Conservation (phyloP, 92 coral and sea anemone species). For the Umimayanthus kanabou region DNA sequence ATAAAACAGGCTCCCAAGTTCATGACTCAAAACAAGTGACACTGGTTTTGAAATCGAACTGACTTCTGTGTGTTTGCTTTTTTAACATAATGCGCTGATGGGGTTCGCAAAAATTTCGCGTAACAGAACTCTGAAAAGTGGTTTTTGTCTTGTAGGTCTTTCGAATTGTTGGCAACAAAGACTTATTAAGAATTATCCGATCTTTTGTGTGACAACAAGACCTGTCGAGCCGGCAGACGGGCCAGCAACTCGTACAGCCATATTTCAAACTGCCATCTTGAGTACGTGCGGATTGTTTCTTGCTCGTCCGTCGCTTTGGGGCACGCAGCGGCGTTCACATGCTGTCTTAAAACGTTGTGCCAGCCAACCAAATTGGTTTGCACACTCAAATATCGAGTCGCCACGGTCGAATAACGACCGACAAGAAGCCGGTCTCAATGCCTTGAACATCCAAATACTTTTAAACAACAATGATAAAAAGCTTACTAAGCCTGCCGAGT, state of each 20-base stretch:
- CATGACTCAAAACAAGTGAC: constrained; percentile 14
- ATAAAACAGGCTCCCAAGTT: constrained; percentile 14
- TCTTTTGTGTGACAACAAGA: constrained; percentile 13
- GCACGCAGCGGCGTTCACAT: not conserved
- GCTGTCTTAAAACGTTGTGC: not conserved
- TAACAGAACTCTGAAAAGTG: not conserved
- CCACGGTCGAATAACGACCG: constrained; percentile 27
- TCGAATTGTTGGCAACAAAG: constrained; percentile 2
- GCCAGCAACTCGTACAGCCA: constrained; percentile 18
- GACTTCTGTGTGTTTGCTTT: constrained; percentile 34
- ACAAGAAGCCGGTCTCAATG: constrained; percentile 7
- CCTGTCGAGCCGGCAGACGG: constrained; percentile 4
- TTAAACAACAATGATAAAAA: not conserved
- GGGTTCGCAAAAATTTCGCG: not conserved
- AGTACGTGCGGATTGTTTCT: constrained; percentile 1
- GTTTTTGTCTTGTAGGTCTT: constrained; percentile 21
- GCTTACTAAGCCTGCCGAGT: constrained; percentile 20
- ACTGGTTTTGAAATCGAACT: constrained; percentile 39
- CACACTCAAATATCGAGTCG: constrained; percentile 7
- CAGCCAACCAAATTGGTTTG: not conserved
- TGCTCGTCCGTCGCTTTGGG: constrained; percentile 8
- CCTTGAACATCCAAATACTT: not conserved
- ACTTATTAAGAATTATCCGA: constrained; percentile 24
- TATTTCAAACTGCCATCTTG: constrained; percentile 33
- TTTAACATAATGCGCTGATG: not conserved